Percentiles rank a stretch among this genome's conserved stretches.
These are phyloP conservation scores for Bombyx huttoni DNA, from an alignment of 2,888 invertebrate species.

Conservation along the genomic window DNA sequence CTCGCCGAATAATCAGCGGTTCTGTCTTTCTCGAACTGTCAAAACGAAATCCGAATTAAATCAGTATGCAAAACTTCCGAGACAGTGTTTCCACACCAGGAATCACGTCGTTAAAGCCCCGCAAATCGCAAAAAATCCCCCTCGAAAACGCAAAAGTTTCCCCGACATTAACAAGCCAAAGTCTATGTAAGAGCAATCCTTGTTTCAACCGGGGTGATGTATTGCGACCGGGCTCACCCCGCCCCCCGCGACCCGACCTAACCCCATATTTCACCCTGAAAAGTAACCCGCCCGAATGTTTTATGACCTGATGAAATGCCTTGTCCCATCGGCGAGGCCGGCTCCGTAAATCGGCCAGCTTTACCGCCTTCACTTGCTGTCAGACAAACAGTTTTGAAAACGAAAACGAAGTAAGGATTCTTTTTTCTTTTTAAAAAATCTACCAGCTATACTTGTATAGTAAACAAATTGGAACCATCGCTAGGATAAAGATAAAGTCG, in stretches of 20 bases:
- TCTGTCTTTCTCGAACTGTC: neutral
- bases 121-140: slow-evolving; percentile 1
- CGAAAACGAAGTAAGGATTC: neutral
- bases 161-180: slow-evolving; percentile 8
- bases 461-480: neutral
- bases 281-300: slow-evolving; percentile 46
- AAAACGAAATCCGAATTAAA: neutral
- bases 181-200: slow-evolving; percentile 9
- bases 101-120: neutral
- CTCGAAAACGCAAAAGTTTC: slow-evolving; percentile 5
- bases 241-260: slow-evolving; percentile 28
- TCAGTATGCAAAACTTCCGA: neutral
- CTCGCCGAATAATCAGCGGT: too few relatives aligned
- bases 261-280: slow-evolving; percentile 43
- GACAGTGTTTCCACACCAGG: neutral
- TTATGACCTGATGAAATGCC: slow-evolving; percentile 57
- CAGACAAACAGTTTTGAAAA: neutral
- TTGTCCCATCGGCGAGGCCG: slow-evolving; percentile 26
- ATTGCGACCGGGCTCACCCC: slow-evolving; percentile 1
- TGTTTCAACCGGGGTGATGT: slow-evolving; percentile 4
- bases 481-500: neutral
- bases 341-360: slow-evolving; percentile 23
- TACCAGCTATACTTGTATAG: too few relatives aligned
- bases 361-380: slow-evolving; percentile 1
- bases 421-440: neutral